A percentile compares a stretch with the other conserved stretches of the same genome.
These are phyloP conservation scores for Cyrtodaria siliqua DNA, from an alignment of 2,888 invertebrate genomes.

Conservation along the genomic window DNA sequence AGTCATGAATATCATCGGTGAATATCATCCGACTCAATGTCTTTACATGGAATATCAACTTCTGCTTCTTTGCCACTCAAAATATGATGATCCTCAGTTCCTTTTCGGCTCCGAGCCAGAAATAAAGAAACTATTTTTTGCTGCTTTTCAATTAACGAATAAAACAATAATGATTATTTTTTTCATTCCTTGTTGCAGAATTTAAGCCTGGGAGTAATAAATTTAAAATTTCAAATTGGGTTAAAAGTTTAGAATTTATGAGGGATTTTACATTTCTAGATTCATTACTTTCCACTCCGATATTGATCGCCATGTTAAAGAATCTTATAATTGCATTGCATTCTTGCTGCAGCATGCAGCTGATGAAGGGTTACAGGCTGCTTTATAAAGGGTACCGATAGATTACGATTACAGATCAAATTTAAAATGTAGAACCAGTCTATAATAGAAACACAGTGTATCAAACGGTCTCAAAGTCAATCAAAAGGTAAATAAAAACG, in stretches of 20 bases:
- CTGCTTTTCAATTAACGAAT: constrained; percentile 51
- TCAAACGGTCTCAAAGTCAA: no score
- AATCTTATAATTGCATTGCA: constrained; percentile 3
- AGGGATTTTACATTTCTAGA: constrained; percentile 15
- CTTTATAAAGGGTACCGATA: no score
- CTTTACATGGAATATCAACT: no score
- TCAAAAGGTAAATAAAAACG: no score
- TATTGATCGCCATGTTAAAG: constrained; percentile 9
- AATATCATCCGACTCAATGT: no score
- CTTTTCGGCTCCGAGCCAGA: constrained; percentile 24
- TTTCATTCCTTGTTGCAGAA: constrained; percentile 13
- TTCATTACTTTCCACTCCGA: constrained; percentile 9
- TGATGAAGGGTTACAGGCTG: background rate
- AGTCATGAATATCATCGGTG: no score
- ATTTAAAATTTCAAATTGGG: constrained; percentile 54
- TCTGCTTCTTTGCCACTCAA: no score
- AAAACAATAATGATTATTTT: constrained; percentile 48
- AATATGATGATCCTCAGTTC: no score
- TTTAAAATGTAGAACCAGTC: no score
- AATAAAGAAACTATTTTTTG: constrained; percentile 45
- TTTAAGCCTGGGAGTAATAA: constrained; percentile 1
- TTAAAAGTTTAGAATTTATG: constrained; percentile 54
- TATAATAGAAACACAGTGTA: no score
- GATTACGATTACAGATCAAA: no score
- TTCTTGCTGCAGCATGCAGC: background rate